Conservation (phyloP, 2,888 invertebrate species). For the Eretmocerus hayati region DNA sequence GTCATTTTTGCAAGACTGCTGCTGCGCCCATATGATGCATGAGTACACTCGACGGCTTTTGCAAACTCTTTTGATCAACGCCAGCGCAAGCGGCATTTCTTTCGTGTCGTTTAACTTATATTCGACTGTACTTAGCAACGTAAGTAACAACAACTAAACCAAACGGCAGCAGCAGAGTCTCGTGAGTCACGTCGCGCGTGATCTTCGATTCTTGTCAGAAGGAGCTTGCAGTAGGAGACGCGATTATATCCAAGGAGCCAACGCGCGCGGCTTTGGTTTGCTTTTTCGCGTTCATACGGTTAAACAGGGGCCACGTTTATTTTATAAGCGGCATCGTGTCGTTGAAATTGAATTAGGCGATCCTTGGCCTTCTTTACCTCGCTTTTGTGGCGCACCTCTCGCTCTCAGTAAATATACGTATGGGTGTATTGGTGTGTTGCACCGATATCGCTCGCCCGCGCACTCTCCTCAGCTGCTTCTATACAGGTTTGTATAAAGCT, state of each 20-base stretch:
- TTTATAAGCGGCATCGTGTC: conserved; percentile 5
- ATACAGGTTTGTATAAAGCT: no score
- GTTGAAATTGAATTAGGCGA: conserved; percentile 22
- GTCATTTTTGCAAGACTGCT: conserved; percentile 33
- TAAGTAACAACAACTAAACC: no score
- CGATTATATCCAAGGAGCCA: conserved; percentile 15
- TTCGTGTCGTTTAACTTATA: neutral
- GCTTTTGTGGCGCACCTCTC: no score
- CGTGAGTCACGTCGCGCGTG: conserved; percentile 23
- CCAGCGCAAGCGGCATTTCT: neutral
- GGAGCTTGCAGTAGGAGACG: no score
- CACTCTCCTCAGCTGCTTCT: no score
- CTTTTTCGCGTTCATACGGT: neutral
- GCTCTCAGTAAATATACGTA: no score
- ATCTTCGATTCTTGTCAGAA: conserved; percentile 23
- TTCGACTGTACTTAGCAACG: no score
- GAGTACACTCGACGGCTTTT: neutral
- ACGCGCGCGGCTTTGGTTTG: conserved; percentile 1
- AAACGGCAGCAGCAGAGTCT: no score
- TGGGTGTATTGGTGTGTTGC: no score
- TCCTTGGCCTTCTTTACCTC: conserved; percentile 22
- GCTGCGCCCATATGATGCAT: no score
- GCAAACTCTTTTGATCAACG: neutral
- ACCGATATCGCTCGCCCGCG: no score
- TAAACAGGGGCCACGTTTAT: neutral